Evolutionary conservation across 2,113 vertebrate species (phyloP), one percentile per base, ranked within the genome.

Genomic region (Xenopus laevis): DNA sequence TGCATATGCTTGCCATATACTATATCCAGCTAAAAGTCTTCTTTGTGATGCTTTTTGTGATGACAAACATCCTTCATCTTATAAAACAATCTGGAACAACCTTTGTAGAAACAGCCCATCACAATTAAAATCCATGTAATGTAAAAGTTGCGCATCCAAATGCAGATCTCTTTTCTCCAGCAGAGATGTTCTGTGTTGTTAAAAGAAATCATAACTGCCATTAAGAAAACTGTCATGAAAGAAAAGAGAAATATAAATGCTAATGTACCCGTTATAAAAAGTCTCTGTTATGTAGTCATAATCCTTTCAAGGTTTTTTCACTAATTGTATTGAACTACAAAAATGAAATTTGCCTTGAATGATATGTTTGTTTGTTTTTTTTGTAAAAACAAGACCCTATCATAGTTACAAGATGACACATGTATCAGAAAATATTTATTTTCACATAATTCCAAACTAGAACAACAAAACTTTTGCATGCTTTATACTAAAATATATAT

Each of bases 271-370:
- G 50, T 40, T 30, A 15, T 60, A 63, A 50, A 55, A 21, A 40
- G 47, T 55, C 27, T 30, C 58, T 53, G 59, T n/a, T 4, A 61
- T 9, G 23, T 16, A 12, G 10, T 23, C 3, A 45, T 44, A 63
- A 63, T 27, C 63, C 72, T 76, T 69, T 68, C 73, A 76, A 76
- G 73, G 73, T 23, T 65, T 46, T 18, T 8, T 18, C 21, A 18
- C 65, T 74, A 68, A 74, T 59, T 74, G 73, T 47, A 17, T 61
- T 68, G 13, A 16, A 52, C 45, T 33, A 53, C 20, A 33, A 50
- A 74, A 68, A 64, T 74, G 33, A 66, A 74, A 74, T 73, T 33
- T 65, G 27, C 73, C 73, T 76, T 76, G 73, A 27, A 53, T 53
- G 4, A 33, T 33, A 63, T 59, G 2, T 46, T 3, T 53, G 23